phyloP scores from a whole-genome alignment of 2,113 vertebrate genomes.

The Uropsilus gracilis region DNA sequence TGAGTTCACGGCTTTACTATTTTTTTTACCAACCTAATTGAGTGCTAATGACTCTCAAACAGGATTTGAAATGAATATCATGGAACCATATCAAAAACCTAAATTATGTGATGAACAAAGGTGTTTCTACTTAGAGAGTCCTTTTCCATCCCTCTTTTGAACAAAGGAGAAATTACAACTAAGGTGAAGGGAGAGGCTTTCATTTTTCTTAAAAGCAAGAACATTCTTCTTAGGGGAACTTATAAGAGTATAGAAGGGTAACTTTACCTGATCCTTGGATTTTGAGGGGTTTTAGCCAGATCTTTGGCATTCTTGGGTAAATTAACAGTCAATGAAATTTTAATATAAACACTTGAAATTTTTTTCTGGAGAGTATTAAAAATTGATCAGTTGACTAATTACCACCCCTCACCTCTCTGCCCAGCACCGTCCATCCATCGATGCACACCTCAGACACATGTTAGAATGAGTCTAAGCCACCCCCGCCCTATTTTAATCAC shows the following conservation, averaged over 20 bases:
- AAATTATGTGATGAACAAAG: not conserved
- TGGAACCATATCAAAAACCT: not conserved
- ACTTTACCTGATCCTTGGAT: not conserved
- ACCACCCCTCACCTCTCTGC: not conserved
- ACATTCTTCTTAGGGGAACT: not conserved
- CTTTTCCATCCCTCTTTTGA: not conserved
- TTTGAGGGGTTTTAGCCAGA: not conserved
- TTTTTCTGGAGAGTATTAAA: conserved; percentile 38
- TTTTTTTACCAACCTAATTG: not conserved
- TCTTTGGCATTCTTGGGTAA: not conserved
- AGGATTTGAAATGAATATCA: not conserved
- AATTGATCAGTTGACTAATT: not conserved
- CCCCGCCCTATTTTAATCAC: not conserved
- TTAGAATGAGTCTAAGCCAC: not conserved
- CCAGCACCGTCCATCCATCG: not conserved
- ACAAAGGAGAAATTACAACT: not conserved
- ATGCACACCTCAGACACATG: not conserved
- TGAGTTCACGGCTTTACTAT: not conserved
- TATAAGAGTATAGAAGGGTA: not conserved
- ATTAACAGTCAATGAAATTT: conserved; percentile 26
- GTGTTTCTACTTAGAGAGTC: not conserved
- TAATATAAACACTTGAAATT: not conserved
- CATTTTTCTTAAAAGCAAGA: not conserved
- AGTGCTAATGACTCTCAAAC: not conserved
- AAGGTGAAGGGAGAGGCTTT: not conserved